Evolutionary conservation across 2,113 vertebrate genomes (phyloP).

Genomic region (Rhea americana): DNA sequence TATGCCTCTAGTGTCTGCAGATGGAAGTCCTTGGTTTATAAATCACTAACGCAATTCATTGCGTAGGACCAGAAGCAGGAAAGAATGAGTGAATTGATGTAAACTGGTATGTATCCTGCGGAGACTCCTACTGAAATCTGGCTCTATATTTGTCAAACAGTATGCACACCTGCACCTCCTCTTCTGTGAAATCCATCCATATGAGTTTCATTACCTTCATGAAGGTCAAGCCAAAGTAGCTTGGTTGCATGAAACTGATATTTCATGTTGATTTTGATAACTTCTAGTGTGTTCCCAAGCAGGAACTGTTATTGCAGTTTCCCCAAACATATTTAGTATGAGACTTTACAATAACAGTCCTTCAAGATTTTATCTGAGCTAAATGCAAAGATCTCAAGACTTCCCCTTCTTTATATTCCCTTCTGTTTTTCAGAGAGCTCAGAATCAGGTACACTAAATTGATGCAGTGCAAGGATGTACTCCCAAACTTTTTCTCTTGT

Average conservation of each 20-base stretch:
- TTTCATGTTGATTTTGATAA: background rate
- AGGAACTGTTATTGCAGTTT: background rate
- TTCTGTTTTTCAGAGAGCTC: background rate
- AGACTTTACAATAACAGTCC: background rate
- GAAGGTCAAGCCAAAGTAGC: background rate
- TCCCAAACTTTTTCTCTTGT: background rate
- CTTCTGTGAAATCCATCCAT: background rate
- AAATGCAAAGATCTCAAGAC: background rate
- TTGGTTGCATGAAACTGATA: background rate
- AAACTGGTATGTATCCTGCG: background rate
- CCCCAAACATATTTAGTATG: background rate
- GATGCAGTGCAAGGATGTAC: background rate
- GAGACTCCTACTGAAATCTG: background rate
- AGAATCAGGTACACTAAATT: background rate
- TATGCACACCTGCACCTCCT: background rate
- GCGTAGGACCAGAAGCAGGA: background rate
- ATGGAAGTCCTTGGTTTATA: background rate
- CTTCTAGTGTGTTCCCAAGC: background rate
- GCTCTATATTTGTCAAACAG: background rate
- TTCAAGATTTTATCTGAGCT: background rate
- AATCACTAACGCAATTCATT: background rate
- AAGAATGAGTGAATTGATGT: background rate
- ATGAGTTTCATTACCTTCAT: background rate
- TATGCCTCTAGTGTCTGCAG: background rate
- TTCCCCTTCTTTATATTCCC: background rate